A percentile compares a stretch with the other conserved stretches of the same genome.
These are phyloP conservation scores for Pedionomus torquatus DNA, from an alignment of 2,113 vertebrate genomes.

Conservation along the genomic window DNA sequence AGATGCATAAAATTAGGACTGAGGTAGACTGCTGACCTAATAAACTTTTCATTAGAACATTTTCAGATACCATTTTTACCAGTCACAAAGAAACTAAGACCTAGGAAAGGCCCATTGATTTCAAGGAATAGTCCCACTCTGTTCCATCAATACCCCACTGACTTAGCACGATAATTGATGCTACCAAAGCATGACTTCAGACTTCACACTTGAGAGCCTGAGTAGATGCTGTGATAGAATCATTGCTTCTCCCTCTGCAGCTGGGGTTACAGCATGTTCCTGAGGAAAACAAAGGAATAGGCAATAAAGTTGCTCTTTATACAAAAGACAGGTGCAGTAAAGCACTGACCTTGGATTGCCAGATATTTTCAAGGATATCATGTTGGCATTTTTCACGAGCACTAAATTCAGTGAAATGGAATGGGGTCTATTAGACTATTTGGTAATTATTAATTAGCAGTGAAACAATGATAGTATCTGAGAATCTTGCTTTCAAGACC, in stretches of 20 bases:
- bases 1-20: conserved; percentile 11
- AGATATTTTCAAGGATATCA: background rate
- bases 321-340: background rate
- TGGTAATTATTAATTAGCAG: background rate
- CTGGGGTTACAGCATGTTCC: background rate
- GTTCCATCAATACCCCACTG: background rate
- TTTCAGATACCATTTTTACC: background rate
- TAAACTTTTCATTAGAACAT: background rate
- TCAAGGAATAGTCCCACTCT: background rate
- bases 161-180: background rate
- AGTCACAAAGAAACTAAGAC: background rate
- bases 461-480: background rate
- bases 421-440: background rate
- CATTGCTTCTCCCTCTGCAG: background rate
- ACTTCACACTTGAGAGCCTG: background rate
- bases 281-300: background rate
- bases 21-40: background rate
- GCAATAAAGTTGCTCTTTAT: background rate
- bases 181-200: background rate
- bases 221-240: rapidly evolving
- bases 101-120: background rate
- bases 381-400: background rate
- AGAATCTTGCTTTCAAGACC: background rate
- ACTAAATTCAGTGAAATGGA: background rate
- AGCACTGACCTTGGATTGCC: background rate